phyloP scores from a whole-genome alignment of 1,140 invertebrate genomes.

The Acromyrmex echinatior region DNA sequence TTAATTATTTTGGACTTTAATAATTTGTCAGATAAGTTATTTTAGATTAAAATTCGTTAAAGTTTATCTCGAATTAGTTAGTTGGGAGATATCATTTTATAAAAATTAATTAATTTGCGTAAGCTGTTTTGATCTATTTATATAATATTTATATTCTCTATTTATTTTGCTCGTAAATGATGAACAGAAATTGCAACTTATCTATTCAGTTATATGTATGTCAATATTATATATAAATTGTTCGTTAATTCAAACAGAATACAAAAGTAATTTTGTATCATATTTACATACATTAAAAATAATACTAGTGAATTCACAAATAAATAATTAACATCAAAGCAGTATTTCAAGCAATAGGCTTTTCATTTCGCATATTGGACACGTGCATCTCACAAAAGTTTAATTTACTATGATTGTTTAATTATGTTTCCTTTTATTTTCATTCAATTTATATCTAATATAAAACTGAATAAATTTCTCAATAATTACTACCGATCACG shows the following conservation, averaged over 20 bases:
- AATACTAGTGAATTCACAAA: neutral
- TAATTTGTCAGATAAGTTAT: neutral
- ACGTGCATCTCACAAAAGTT: neutral
- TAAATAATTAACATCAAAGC: conserved; percentile 35
- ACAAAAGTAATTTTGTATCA: neutral
- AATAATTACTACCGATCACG: conserved; percentile 8
- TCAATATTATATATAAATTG: conserved; percentile 1
- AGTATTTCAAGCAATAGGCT: neutral
- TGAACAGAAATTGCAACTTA: neutral
- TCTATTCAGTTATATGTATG: neutral
- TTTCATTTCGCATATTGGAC: neutral
- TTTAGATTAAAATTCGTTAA: neutral
- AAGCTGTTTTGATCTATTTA: neutral
- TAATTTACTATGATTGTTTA: neutral
- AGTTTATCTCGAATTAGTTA: neutral
- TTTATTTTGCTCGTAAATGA: neutral
- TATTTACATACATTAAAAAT: conserved; percentile 11
- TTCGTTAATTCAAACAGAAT: neutral
- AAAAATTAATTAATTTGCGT: conserved; percentile 13
- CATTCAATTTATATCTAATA: neutral
- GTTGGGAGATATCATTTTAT: neutral
- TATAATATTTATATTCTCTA: neutral
- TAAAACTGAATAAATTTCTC: conserved; percentile 18
- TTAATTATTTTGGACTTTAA: neutral
- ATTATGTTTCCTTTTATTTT: conserved; percentile 26